Base-by-base conservation (phyloP, 2,797 vertebrate species). In the Thunnus albacares region DNA sequence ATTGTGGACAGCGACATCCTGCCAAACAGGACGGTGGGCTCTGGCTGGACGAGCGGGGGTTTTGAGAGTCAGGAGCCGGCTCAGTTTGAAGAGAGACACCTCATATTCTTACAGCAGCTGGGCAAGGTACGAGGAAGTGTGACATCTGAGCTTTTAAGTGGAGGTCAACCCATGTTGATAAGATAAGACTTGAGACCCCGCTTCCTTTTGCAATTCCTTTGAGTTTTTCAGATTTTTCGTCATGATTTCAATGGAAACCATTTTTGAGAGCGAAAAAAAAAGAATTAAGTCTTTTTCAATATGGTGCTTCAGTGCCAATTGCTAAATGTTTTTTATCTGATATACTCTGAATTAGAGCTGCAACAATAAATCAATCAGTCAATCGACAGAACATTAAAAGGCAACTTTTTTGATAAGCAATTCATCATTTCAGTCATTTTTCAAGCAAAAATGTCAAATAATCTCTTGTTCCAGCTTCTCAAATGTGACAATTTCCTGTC, bases 41-140 rank as follows among this genome's bases (percentile, higher is more conserved):
- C 96, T 53, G 95, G 96, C 2, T 96, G 91, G 91, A 52, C 96
- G 79, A 90, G 93, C 24, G 96, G 95, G 0, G 95, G 96, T 14
- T 96, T 98, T 82, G 97, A 98, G 93, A 96, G 92, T 82, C 95
- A 96, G 52, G 97, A 98, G 60, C 97, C 97, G 13, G 96, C 97
- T 60, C 96, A 97, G 77, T 99, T 99, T 95, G 97, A 99, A 91
- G 98, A 99, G 83, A 95, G 98, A 80, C 97, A 99, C 84, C 96
- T 99, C 63, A 99, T 98, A 88, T 99, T 99, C 93, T 92, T 99
- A 56, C 98, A 99, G 86, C 97, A 97, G 64, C 96, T 99, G 82
- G 98, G 98, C 89, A 99, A 99, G 96, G 98, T 98, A 87, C 4
- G 8, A 35, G 10, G 13, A 71, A n/a, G 15, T 52, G n/a, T 58